phyloP scores from a whole-genome alignment of 2,113 vertebrate species.

The Oreochromis spilurus region DNA sequence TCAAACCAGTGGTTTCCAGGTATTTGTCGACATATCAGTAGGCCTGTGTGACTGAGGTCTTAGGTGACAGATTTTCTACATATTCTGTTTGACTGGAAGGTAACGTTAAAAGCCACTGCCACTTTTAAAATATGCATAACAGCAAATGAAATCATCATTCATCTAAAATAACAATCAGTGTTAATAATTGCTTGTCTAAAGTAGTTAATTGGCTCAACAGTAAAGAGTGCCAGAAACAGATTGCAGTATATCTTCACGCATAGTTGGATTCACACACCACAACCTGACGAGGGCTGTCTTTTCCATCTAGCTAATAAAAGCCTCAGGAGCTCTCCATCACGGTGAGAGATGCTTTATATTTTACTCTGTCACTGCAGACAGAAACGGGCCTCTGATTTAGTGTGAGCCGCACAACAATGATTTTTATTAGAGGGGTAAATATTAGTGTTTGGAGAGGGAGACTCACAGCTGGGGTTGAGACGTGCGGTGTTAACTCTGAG shows the following conservation, averaged over 20 bases:
- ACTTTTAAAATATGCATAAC: not conserved
- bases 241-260: not conserved
- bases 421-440: constrained; percentile 62
- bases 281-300: constrained; percentile 7
- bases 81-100: not conserved
- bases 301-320: constrained; percentile 31
- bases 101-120: not conserved
- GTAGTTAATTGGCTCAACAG: not conserved
- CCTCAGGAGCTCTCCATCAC: constrained; percentile 24
- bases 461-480: constrained; percentile 9
- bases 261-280: constrained; percentile 1
- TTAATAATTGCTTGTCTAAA: not conserved
- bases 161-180: not conserved
- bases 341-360: constrained; percentile 38
- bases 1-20: not conserved
- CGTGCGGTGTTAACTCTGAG: not conserved
- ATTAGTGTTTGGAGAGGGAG: constrained; percentile 31
- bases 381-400: constrained; percentile 51
- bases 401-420: constrained; percentile 7
- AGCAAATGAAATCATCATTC: not conserved
- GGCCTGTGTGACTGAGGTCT: not conserved
- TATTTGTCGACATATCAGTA: too few relatives aligned
- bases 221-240: not conserved
- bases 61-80: not conserved
- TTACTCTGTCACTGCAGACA: constrained; percentile 32